A percentile compares a stretch with the other conserved stretches of the same genome.
phyloP scores from a whole-genome alignment of 2,113 vertebrate genomes.

The Haemorhous mexicanus region DNA sequence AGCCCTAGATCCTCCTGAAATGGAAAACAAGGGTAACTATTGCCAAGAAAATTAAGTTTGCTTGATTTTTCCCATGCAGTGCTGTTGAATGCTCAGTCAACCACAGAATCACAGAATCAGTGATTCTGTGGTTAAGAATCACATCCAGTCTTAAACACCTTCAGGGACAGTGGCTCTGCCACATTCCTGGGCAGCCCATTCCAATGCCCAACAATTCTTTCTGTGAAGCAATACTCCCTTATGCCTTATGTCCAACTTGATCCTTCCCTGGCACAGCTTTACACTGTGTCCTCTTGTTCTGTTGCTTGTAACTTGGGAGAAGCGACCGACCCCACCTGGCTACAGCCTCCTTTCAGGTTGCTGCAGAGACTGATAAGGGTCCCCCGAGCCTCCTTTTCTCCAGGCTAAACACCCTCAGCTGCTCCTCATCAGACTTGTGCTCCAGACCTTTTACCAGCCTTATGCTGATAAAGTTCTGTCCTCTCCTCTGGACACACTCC shows the following conservation, averaged over 20 bases:
- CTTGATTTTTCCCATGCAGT: conserved; percentile 53
- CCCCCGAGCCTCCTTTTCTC: neutral
- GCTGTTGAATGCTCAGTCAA: neutral
- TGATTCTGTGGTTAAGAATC: no score
- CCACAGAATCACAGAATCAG: neutral
- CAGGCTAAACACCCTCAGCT: neutral
- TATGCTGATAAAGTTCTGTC: neutral
- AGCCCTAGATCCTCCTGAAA: conserved; percentile 32
- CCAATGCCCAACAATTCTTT: neutral
- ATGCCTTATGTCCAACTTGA: neutral
- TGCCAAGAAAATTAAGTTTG: conserved; percentile 64
- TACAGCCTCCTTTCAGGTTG: neutral
- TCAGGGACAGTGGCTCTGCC: neutral
- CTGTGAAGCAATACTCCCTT: neutral
- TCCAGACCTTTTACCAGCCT: neutral
- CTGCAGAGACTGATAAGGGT: accelerated
- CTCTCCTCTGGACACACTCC: neutral
- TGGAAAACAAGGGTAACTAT: conserved; percentile 4
- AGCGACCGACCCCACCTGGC: accelerated
- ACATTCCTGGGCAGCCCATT: neutral
- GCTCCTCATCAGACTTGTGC: neutral
- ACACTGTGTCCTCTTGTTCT: no score
- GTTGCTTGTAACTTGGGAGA: accelerated
- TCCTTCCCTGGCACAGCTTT: neutral
- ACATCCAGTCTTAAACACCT: neutral